Evolutionary conservation across 2,797 vertebrate species (phyloP), one percentile per base, ranked within the genome.

Genomic region (Premnoplex brunnescens): DNA sequence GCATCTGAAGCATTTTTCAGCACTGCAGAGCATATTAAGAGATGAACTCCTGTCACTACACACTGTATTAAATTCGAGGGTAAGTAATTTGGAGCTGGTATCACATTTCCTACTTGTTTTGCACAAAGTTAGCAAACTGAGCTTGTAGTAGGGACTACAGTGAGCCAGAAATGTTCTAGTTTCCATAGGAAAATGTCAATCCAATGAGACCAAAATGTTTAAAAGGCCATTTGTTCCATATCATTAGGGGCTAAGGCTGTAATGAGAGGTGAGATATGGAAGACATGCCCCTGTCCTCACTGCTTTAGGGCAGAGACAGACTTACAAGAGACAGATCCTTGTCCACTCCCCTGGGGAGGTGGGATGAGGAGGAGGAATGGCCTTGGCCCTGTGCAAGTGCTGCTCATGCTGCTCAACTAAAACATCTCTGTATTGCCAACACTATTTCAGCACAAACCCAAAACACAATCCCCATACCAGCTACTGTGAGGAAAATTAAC

Each of bases 21-120:
- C 64, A 26, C 86, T 54, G 24, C 62, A 88, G 73, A 88, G 58
- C 58, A 84, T 18, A 51, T 71, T 62, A 82, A 72, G 62, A 96
- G 73, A 78, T 20, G 56, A 75, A 78, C 54, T 78, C 30, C 3
- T 55, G 80, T 78, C 83, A 81, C 69, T 51, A 30, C n/a, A 78
- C 37, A 39, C 52, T 62, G 24, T 51, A 58, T 56, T 52, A 67
- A 77, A 76, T 51, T 52, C 1, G 1, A 82, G 67, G 34, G 26
- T 20, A 63, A 49, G 78, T 26, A 34, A 64, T 73, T 66, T 82
- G 78, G 51, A 73, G 75, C 24, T 73, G 43, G 44, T 28, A 87
- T 2, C 37, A 46, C 36, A 39, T 89, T 89, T 88, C 55, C 43
- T 36, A 26, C 49, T 54, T 73, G 27, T 46, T 87, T 77, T 75